phyloP scores from a whole-genome alignment of 2,888 invertebrate genomes.

The Cactoblastis cactorum region DNA sequence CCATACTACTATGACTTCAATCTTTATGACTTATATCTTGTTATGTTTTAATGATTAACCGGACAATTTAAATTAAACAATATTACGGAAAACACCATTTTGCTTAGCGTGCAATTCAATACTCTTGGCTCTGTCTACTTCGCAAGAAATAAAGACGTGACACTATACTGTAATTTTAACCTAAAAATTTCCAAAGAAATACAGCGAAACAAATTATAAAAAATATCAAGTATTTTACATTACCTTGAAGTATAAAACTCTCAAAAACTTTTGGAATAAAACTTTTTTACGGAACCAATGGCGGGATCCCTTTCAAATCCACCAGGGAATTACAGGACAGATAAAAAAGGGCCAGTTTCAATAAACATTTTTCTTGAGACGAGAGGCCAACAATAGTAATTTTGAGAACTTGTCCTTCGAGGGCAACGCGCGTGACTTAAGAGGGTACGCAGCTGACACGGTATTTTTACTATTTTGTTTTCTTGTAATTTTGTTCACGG shows the following conservation, averaged over 20 bases:
- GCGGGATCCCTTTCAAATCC: neutral
- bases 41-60: no score
- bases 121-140: no score
- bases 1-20: no score
- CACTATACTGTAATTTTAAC: no score
- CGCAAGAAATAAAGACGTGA: no score
- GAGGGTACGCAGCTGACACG: neutral
- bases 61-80: no score
- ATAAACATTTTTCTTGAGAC: conserved; percentile 20
- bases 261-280: conserved; percentile 5
- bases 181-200: no score
- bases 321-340: neutral
- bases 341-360: conserved; percentile 15
- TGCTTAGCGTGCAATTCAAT: no score
- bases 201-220: no score
- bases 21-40: no score
- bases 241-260: neutral
- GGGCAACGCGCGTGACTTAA: conserved; percentile 12
- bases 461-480: neutral
- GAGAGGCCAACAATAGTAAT: conserved; percentile 16
- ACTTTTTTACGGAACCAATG: conserved; percentile 14
- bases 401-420: conserved; percentile 13
- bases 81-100: no score
- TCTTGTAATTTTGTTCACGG: neutral
- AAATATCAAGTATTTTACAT: neutral